Percentiles rank a stretch among this genome's conserved stretches.
These are phyloP conservation scores for Aegithalos caudatus DNA, from an alignment of 2,113 vertebrate species.

Conservation along the genomic window DNA sequence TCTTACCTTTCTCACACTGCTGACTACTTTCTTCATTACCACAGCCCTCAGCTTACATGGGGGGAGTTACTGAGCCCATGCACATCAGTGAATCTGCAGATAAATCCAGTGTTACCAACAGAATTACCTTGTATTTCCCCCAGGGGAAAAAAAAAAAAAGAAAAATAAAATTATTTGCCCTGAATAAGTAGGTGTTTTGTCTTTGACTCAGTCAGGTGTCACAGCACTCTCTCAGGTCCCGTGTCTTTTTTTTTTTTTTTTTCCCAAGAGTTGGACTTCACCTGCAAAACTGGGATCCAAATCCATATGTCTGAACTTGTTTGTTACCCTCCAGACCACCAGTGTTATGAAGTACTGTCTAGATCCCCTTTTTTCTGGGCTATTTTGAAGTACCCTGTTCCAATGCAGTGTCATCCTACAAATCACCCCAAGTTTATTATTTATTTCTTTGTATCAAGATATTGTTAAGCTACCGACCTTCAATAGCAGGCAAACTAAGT, in stretches of 20 bases:
- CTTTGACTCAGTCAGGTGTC: background rate
- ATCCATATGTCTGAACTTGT: background rate
- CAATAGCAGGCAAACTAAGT: background rate
- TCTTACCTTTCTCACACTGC: background rate
- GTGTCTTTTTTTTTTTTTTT: background rate
- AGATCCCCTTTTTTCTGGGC: background rate
- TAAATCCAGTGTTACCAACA: background rate
- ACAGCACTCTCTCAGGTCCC: background rate
- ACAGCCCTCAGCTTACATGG: background rate
- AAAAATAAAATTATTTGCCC: background rate
- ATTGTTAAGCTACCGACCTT: background rate
- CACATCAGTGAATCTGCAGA: background rate
- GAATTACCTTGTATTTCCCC: background rate
- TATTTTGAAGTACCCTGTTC: background rate
- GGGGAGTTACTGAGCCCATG: background rate
- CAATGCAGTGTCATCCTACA: background rate
- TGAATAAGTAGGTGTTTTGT: background rate
- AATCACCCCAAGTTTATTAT: background rate
- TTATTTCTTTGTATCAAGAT: background rate
- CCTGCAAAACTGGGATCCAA: background rate
- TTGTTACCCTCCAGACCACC: background rate
- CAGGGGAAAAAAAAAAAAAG: fast-evolving
- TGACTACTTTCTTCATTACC: background rate
- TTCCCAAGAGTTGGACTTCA: background rate
- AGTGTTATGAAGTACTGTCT: background rate